A percentile compares a stretch with the other conserved stretches of the same genome.
These are phyloP conservation scores for Prinia subflava DNA, from an alignment of 2,113 vertebrate species.

Conservation along the genomic window DNA sequence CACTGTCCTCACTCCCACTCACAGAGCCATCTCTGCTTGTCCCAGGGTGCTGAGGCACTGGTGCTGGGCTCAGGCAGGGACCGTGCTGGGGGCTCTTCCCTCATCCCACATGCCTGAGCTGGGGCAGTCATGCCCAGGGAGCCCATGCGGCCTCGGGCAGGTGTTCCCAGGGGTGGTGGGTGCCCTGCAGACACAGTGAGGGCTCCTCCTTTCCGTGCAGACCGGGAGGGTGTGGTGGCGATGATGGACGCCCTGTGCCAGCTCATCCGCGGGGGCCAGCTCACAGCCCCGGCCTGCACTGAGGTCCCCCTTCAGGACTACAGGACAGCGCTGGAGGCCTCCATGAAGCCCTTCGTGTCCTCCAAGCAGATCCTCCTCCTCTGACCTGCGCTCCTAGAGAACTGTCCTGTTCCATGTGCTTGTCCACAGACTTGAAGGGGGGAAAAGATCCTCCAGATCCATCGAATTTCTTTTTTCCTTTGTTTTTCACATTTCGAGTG, in stretches of 20 bases:
- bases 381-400: conserved; percentile 57
- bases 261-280: conserved; percentile 80
- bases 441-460: neutral
- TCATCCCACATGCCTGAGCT: accelerated
- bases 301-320: conserved; percentile 80
- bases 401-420: neutral
- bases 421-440: accelerated
- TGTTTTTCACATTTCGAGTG: neutral
- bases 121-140: neutral
- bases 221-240: conserved; percentile 30
- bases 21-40: neutral
- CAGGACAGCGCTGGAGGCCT: conserved; percentile 73
- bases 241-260: conserved; percentile 84
- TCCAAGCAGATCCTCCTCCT: conserved; percentile 89
- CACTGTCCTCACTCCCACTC: accelerated
- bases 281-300: conserved; percentile 75
- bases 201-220: conserved; percentile 31
- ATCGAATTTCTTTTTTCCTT: neutral
- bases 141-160: accelerated
- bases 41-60: neutral
- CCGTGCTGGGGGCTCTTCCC: accelerated
- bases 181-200: neutral
- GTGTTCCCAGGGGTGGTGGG: accelerated
- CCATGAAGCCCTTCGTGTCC: conserved; percentile 84
- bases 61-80: neutral